Conservation (phyloP, 2,113 vertebrate species). For the Brevimyrus niger region DNA sequence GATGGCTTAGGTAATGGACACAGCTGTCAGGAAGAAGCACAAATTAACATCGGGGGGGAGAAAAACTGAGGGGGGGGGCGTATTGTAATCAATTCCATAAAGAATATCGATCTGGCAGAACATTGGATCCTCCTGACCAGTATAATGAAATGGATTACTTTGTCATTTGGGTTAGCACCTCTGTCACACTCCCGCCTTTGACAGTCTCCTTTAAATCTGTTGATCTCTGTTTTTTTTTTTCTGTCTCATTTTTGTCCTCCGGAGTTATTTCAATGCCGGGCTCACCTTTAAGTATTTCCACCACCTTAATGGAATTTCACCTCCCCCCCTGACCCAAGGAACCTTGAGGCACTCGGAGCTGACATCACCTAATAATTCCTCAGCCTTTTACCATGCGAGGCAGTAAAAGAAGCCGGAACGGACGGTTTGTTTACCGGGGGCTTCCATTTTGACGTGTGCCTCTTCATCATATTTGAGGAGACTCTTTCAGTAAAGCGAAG, state of each 20-base stretch:
- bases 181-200: background rate
- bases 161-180: background rate
- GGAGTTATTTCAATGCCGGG: background rate
- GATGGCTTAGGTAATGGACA: constrained; percentile 3
- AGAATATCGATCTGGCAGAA: background rate
- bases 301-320: background rate
- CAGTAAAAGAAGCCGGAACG: background rate
- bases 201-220: background rate
- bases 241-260: background rate
- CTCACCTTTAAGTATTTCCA: background rate
- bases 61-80: background rate
- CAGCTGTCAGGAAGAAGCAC: constrained; percentile 6
- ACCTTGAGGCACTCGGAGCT: background rate
- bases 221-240: background rate
- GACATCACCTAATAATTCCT: background rate
- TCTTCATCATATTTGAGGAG: background rate
- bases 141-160: background rate
- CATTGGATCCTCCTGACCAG: background rate
- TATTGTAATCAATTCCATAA: constrained; percentile 10
- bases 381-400: background rate
- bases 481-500: background rate
- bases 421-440: background rate
- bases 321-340: background rate
- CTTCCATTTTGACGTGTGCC: background rate
- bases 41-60: constrained; percentile 3